Base-by-base conservation (phyloP, 2,113 vertebrate genomes). In the Melanostigma gelatinosum region DNA sequence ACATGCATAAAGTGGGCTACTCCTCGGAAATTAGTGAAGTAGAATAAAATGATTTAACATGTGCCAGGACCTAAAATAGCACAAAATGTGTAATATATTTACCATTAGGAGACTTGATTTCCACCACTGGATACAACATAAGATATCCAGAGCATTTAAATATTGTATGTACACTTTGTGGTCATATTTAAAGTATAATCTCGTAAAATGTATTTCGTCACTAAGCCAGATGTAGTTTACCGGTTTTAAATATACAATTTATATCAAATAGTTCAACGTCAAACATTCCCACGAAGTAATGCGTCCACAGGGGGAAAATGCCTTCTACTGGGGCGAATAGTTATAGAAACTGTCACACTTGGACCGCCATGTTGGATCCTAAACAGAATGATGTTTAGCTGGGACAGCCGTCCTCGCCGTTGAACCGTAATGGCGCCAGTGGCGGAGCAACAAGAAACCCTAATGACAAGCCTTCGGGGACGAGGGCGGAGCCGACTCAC, bases 371-470 rank as follows among this genome's bases (percentile, higher is more conserved):
- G 7, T 94, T 94, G 93, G 92, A 71, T 85, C 77, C 15, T 0
- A 13, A 1, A 12, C 0, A 12, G 24, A 22, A 20, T 10, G 34
- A 3, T 0, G 2, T 11, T 27, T 1, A 2, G 1, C 0, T 34
- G 8, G 18, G 2, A 2, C 16, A 0, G 8, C 50, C 16, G 18
- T 48, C 32, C 22, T 0, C 0, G 0, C 0, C 0, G 0, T 61
- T 27, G 93, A 94, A 87, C 93, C 92, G 22, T 57, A 93, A 96
- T 95, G 94, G 91, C 91, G 79, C 65, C 86, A 6, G 85, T 91
- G 66, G 75, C 92, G 32, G 74, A 54, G 11, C 24, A 54, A 48
- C 18, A 50, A 20, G 7, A 54, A n/a, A 7, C 54, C 27, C 58
- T 22, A 4, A 69, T 9, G 63, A 74, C 54, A 1, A 77, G n/a